Percentiles rank a stretch among this genome's conserved stretches.
These are phyloP conservation scores for Chloroclystis v-ata DNA, from an alignment of 2,888 invertebrate genomes.

Conservation along the genomic window DNA sequence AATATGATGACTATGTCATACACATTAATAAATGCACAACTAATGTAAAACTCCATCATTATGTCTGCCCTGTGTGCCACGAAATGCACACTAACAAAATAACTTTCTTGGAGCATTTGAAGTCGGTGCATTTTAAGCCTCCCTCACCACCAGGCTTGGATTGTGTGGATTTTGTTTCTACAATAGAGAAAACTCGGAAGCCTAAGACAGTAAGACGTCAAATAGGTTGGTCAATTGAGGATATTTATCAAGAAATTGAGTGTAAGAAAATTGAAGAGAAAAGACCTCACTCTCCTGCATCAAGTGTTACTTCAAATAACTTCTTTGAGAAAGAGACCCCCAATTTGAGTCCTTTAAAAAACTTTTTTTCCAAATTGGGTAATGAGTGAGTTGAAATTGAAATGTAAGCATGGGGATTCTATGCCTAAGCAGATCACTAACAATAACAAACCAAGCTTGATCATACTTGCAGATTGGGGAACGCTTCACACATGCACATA, in stretches of 20 bases:
- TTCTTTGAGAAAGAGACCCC: slow-evolving; percentile 63
- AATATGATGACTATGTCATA: slow-evolving; percentile 59
- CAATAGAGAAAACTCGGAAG: slow-evolving; percentile 57
- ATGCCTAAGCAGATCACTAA: slow-evolving; percentile 29
- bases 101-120: slow-evolving; percentile 60
- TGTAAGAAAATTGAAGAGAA: slow-evolving; percentile 63
- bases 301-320: slow-evolving; percentile 60
- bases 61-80: slow-evolving; percentile 69
- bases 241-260: slow-evolving; percentile 73
- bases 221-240: slow-evolving; percentile 74
- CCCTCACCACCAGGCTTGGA: slow-evolving; percentile 50
- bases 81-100: slow-evolving; percentile 64
- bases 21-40: slow-evolving; percentile 68
- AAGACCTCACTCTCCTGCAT: slow-evolving; percentile 46
- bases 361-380: slow-evolving; percentile 65
- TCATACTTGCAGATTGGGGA: slow-evolving; percentile 29
- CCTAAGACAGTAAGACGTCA: slow-evolving; percentile 64
- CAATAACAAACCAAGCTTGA: slow-evolving; percentile 18
- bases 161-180: slow-evolving; percentile 65
- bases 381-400: slow-evolving; percentile 67
- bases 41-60: slow-evolving; percentile 69
- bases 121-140: slow-evolving; percentile 48
- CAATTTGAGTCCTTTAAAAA: slow-evolving; percentile 67
- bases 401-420: slow-evolving; percentile 59
- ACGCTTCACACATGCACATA: slow-evolving; percentile 12